Percentiles rank a stretch among this genome's conserved stretches.
phyloP scores from a whole-genome alignment of 2,797 vertebrate species.

The Champsocephalus gunnari region DNA sequence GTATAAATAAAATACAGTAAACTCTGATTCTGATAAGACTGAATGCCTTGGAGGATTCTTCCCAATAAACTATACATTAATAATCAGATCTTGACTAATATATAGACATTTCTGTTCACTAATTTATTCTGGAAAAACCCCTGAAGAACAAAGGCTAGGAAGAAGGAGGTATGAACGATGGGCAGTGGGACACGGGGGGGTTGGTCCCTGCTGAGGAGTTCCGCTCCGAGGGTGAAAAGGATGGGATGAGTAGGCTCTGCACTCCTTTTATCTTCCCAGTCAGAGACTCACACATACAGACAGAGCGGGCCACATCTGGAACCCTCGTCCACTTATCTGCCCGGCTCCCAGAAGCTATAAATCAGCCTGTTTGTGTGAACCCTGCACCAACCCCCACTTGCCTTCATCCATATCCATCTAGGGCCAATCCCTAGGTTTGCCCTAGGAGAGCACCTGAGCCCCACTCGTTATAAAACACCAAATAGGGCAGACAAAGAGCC shows the following conservation, averaged over 20 bases:
- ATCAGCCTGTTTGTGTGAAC: slow-evolving; percentile 65
- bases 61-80: background rate
- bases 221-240: slow-evolving; percentile 42
- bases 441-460: slow-evolving; percentile 49
- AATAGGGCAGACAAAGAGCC: background rate
- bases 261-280: slow-evolving; percentile 69
- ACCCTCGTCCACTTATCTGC: slow-evolving; percentile 64
- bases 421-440: slow-evolving; percentile 21
- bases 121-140: slow-evolving; percentile 17
- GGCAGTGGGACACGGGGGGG: slow-evolving; percentile 13
- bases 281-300: slow-evolving; percentile 56
- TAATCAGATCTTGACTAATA: background rate
- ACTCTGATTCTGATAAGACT: background rate
- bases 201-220: slow-evolving; percentile 50
- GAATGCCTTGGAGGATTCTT: background rate
- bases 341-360: slow-evolving; percentile 63
- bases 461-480: slow-evolving; percentile 21
- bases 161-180: slow-evolving; percentile 13
- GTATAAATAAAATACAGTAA: background rate
- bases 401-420: slow-evolving; percentile 46
- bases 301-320: slow-evolving; percentile 73
- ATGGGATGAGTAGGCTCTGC: slow-evolving; percentile 39
- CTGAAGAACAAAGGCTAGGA: slow-evolving; percentile 17
- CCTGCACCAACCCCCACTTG: slow-evolving; percentile 1
- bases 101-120: slow-evolving; percentile 4